Conservation (phyloP, 2,888 invertebrate species). For the Ochropleura plecta region DNA sequence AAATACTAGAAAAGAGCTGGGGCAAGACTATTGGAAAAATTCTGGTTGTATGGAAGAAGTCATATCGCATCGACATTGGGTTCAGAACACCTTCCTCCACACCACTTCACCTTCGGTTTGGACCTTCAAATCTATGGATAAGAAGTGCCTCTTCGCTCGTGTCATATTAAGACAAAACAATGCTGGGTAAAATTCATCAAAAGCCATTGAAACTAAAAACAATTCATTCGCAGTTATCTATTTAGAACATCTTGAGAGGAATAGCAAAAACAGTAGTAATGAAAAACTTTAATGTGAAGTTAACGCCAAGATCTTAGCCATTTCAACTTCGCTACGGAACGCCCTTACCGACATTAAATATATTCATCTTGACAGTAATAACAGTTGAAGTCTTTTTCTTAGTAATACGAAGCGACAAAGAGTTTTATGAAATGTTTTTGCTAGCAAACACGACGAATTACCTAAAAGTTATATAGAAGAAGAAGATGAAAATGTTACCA, state of each 20-base stretch:
- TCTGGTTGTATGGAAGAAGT: neutral
- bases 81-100: too few species aligned
- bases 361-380: conserved; percentile 33
- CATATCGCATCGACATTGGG: neutral
- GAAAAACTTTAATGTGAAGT: conserved; percentile 24
- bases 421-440: conserved; percentile 5
- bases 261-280: neutral
- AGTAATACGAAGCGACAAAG: conserved; percentile 2
- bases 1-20: neutral
- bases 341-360: conserved; percentile 21
- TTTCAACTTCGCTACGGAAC: conserved; percentile 13
- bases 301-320: conserved; percentile 24
- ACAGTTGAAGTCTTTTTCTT: conserved; percentile 18
- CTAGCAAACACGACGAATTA: conserved; percentile 5
- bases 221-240: conserved; percentile 20
- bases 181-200: neutral
- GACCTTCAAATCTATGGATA: neutral
- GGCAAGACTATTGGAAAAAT: neutral
- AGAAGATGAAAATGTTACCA: neutral
- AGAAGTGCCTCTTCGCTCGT: too few species aligned
- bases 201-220: neutral
- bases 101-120: too few species aligned
- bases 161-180: neutral
- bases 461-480: neutral
- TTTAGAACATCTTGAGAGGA: conserved; percentile 17